Base-by-base conservation (phyloP, 2,888 invertebrate genomes). In the Dynastes maya region DNA sequence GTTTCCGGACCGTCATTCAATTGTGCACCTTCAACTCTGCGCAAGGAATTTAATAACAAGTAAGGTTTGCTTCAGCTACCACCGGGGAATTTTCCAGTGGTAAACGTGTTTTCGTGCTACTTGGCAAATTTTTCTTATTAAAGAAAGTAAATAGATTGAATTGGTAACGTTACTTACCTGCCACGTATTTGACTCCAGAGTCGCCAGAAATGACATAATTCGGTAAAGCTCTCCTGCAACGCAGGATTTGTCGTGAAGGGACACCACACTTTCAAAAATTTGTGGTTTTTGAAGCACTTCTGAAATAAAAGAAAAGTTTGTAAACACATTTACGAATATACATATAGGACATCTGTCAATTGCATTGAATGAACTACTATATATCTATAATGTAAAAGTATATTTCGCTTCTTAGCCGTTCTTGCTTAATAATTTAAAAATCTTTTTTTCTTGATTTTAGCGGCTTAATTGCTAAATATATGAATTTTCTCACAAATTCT, bases 101-200 rank as follows among this genome's bases (percentile, higher is more conserved):
- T 51, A 32, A 68, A 29, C 27, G 51, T 51, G 27, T 6, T 29
- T 13, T 11, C 49, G 6, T 45, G 11, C 8, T 2, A 45, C 45
- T 45, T 45, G 9, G 8, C 8, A 45, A 45, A 11, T 45, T 45
- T 8, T 8, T 6, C 45, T 45, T 45, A 11, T 45, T 45, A 45
- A 8, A 11, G 8, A 11, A 45, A 8, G 45, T 45, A 45, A 45
- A 45, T 45, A 45, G 45, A 45, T 1, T 45, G 45, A 45, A 45
- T 45, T 45, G 45, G 45, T 29, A 68, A 51, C 2, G 9, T 63
- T 32, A 40, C 78, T 88, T 88, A 90, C 90, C 90, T 90, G 90
- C 90, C 90, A 90, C 81, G 89, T 90, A 85, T 90, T 90, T 80
- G 89, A 89, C 85, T 90, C 90, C 84, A 90, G 85, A 81, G 90